phyloP scores from a whole-genome alignment of 2,888 invertebrate genomes.

The Hyposoter didymator region DNA sequence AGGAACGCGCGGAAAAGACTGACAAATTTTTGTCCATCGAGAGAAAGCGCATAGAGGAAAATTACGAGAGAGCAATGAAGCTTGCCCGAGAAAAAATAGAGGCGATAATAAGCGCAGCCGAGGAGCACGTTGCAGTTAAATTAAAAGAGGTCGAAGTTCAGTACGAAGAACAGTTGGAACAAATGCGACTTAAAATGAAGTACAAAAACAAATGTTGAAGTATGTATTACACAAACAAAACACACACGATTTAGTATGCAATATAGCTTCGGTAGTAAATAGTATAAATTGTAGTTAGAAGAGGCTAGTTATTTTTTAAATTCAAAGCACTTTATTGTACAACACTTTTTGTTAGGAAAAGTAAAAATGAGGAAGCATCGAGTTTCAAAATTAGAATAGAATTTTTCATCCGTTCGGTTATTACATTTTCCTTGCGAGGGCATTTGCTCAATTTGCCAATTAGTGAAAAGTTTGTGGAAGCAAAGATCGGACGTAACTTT shows the following conservation, averaged over 20 bases:
- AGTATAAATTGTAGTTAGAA: constrained; percentile 80
- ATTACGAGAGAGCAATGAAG: constrained; percentile 86
- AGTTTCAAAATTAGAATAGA: constrained; percentile 62
- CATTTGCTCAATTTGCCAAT: neutral
- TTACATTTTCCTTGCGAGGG: constrained; percentile 19
- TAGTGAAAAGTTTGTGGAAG: neutral
- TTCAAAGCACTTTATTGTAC: constrained; percentile 82
- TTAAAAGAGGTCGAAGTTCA: constrained; percentile 77
- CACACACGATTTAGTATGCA: constrained; percentile 75
- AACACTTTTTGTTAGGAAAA: constrained; percentile 73
- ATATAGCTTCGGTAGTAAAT: constrained; percentile 79
- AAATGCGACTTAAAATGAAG: constrained; percentile 81
- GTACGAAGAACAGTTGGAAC: constrained; percentile 77
- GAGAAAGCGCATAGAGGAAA: constrained; percentile 87
- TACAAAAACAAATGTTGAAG: constrained; percentile 82
- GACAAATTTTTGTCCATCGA: constrained; percentile 88
- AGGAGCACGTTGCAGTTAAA: constrained; percentile 83
- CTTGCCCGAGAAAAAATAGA: constrained; percentile 86
- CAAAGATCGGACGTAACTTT: neutral
- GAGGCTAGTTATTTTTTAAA: constrained; percentile 82
- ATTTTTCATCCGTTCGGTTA: constrained; percentile 48
- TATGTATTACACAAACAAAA: constrained; percentile 72
- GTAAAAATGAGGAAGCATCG: constrained; percentile 73
- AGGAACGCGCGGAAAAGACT: constrained; percentile 88
- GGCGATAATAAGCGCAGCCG: constrained; percentile 84